Base-by-base conservation (phyloP, 2,888 invertebrate species). In the Glaucopsyche alexis region DNA sequence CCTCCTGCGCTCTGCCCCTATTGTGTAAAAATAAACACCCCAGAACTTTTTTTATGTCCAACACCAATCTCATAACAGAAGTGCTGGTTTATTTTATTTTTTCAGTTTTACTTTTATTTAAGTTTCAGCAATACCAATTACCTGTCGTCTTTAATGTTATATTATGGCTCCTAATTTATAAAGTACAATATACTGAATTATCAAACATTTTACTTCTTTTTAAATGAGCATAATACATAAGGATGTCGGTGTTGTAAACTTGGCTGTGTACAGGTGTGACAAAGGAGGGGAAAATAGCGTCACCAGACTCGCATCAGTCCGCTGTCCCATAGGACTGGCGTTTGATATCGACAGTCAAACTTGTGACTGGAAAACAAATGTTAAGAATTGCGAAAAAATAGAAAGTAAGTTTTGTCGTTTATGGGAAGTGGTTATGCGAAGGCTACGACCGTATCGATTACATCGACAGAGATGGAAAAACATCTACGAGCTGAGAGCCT, bases 281-380 rank as follows among this genome's bases (percentile, higher is more conserved):
- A 95, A 96, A 94, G 97, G 97, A 85, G 96, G 95, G 86, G 97
- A 97, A 94, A 96, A 96, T 91, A 96, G 97, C 84, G 95, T 95
- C 82, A 97, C 96, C 86, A 95, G 98, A 89, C 95, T 98, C 90
- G 97, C 98, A 84, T 95, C 96, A 78, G 97, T 98, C 86, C 95
- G 96, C 87, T 98, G 98, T 93, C 98, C 98, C 83, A 95, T 95
- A 86, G 96, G 98, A 90, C 95, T 98, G 88, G 97, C 97, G 86
- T 98, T 98, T 94, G 98, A 98, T 95, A 96, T 98, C 91, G 96
- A 96, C 90, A 95, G 97, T 85, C 98, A 98, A 94, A 98, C 98
- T 84, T 98, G 98, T 94, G 98, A 98, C 94, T 98, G 98, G 98
- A 98, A 96, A 95, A 95, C 97, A 88, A 95, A 98, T 95, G 98